phyloP scores from a whole-genome alignment of 1,140 invertebrate species.

The Temnothorax nylanderi region DNA sequence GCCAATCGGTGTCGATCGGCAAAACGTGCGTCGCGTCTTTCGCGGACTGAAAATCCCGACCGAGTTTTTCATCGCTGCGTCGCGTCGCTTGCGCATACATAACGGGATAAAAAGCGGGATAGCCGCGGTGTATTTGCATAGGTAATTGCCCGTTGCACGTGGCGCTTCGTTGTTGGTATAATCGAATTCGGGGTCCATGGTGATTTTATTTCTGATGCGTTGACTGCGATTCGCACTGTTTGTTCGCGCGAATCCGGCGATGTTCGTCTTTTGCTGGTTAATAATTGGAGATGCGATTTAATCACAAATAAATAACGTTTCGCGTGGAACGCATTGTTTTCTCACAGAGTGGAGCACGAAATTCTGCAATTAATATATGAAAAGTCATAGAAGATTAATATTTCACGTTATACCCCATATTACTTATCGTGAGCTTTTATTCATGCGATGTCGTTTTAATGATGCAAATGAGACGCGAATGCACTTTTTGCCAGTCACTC shows the following conservation, averaged over 20 bases:
- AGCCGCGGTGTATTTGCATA: constrained; percentile 68
- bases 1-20: constrained; percentile 32
- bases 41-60: constrained; percentile 54
- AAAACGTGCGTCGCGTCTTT: constrained; percentile 42
- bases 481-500: background rate
- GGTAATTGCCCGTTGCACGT: constrained; percentile 70
- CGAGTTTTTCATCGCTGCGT: constrained; percentile 50
- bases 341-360: background rate
- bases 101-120: constrained; percentile 61
- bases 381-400: background rate
- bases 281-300: background rate
- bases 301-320: constrained; percentile 5
- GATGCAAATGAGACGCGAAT: background rate
- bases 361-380: background rate
- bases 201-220: constrained; percentile 72
- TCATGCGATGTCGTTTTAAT: background rate
- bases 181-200: constrained; percentile 67
- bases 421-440: background rate
- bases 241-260: background rate
- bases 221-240: constrained; percentile 63
- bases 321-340: background rate
- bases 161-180: constrained; percentile 64
- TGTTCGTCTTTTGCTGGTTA: constrained; percentile 23
- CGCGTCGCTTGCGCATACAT: constrained; percentile 48
- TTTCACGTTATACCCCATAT: background rate